Percentiles rank a stretch among this genome's conserved stretches.
phyloP scores from a whole-genome alignment of 1,140 invertebrate species.

The Monochamus saltuarius region DNA sequence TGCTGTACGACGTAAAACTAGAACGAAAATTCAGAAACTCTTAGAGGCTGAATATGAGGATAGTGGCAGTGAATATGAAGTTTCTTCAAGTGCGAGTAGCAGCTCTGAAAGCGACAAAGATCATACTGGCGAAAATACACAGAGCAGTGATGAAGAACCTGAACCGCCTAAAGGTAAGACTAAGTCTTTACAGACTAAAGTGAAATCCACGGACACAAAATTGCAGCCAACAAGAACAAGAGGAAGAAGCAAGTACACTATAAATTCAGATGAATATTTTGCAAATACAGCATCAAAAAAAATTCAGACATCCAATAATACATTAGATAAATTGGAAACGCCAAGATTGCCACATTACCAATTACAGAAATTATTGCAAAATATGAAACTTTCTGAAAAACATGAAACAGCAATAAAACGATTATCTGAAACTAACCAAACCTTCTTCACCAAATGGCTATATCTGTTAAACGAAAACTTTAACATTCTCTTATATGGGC shows the following conservation, averaged over 20 bases:
- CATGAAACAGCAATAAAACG: slow-evolving; percentile 59
- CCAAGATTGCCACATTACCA: slow-evolving; percentile 68
- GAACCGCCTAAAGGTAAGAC: slow-evolving; percentile 5
- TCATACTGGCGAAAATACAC: not conserved
- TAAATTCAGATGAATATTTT: slow-evolving; percentile 67
- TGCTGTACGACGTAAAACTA: slow-evolving; percentile 29
- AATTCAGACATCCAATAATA: slow-evolving; percentile 77
- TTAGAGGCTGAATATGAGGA: slow-evolving; percentile 31
- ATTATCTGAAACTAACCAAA: slow-evolving; percentile 56
- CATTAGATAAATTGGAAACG: slow-evolving; percentile 73
- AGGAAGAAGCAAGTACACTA: slow-evolving; percentile 53
- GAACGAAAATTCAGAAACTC: slow-evolving; percentile 17
- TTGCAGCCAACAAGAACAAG: slow-evolving; percentile 19
- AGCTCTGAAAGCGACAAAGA: slow-evolving; percentile 16
- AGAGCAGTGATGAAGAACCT: not conserved
- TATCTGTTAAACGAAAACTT: slow-evolving; percentile 77
- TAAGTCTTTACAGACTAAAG: slow-evolving; percentile 1
- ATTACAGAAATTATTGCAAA: slow-evolving; percentile 60
- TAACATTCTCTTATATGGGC: slow-evolving; percentile 82
- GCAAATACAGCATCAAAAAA: slow-evolving; percentile 62
- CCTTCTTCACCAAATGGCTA: slow-evolving; percentile 62
- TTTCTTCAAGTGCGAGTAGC: slow-evolving; percentile 18
- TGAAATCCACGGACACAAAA: slow-evolving; percentile 15
- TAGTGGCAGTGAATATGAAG: slow-evolving; percentile 36
- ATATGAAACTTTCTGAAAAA: slow-evolving; percentile 57